Conservation (phyloP, 1,140 invertebrate species). For the Antheraea pernyi region DNA sequence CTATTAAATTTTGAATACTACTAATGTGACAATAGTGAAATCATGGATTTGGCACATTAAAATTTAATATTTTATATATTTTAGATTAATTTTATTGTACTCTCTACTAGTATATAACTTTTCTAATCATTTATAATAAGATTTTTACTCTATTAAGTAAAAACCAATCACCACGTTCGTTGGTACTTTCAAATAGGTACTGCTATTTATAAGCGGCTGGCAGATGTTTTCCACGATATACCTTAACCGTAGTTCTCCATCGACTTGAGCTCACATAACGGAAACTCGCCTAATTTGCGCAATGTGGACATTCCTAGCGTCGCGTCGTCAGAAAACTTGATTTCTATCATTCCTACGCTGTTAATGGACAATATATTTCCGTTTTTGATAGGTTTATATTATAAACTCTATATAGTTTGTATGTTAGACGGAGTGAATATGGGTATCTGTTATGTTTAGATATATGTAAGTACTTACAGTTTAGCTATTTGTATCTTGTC, state of each 20-base stretch:
- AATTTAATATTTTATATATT: too few species aligned
- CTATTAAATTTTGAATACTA: too few species aligned
- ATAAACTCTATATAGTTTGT: too few species aligned
- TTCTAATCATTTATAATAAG: too few species aligned
- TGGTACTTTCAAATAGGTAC: not conserved
- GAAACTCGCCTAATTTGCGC: slow-evolving; percentile 10
- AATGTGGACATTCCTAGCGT: slow-evolving; percentile 6
- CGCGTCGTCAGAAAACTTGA: slow-evolving; percentile 9
- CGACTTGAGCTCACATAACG: slow-evolving; percentile 4
- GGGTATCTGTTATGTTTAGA: not conserved
- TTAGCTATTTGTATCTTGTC: slow-evolving; percentile 99
- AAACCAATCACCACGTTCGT: too few species aligned
- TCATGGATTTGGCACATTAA: too few species aligned
- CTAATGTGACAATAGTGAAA: too few species aligned
- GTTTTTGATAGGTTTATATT: not conserved
- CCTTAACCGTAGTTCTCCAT: not conserved
- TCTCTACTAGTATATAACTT: too few species aligned
- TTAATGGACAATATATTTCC: slow-evolving; percentile 3
- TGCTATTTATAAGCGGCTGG: not conserved
- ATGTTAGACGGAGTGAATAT: not conserved
- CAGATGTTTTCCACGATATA: not conserved
- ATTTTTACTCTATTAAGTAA: too few species aligned
- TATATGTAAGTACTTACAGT: slow-evolving; percentile 87
- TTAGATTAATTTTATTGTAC: too few species aligned
- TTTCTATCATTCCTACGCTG: not conserved